phyloP scores from a whole-genome alignment of 1,140 invertebrate genomes.

The Hyphantria cunea region DNA sequence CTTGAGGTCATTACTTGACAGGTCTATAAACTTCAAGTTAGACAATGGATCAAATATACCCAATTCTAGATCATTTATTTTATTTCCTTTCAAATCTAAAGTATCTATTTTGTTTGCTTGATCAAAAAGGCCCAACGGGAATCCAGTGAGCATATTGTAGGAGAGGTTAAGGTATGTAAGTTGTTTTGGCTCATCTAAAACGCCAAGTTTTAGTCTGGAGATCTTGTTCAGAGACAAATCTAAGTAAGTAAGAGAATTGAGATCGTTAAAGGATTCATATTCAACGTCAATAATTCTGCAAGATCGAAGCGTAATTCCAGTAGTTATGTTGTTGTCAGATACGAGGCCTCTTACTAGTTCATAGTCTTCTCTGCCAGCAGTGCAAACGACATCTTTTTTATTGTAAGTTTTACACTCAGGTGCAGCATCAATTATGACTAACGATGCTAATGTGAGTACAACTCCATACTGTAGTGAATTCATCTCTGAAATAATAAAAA shows the following conservation, averaged over 20 bases:
- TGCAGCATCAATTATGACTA: conserved; percentile 1
- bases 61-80: conserved; percentile 39
- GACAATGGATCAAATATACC: conserved; percentile 58
- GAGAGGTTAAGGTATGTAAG: conserved; percentile 58
- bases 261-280: conserved; percentile 50
- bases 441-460: neutral
- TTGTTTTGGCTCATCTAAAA: conserved; percentile 43
- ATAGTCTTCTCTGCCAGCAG: conserved; percentile 26
- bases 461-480: neutral
- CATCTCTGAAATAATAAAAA: conserved; percentile 22
- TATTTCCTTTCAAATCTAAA: conserved; percentile 59
- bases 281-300: conserved; percentile 56
- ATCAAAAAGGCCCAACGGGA: conserved; percentile 58
- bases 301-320: conserved; percentile 31
- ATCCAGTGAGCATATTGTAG: conserved; percentile 48
- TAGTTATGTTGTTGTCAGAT: conserved; percentile 27
- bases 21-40: conserved; percentile 52
- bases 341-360: conserved; percentile 30
- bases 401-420: conserved; percentile 17
- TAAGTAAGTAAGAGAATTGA: conserved; percentile 46
- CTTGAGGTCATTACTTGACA: conserved; percentile 53
- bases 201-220: conserved; percentile 45
- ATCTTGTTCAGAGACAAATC: conserved; percentile 64
- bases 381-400: conserved; percentile 10
- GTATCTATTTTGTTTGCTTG: conserved; percentile 45